Conservation (phyloP, 2,888 invertebrate genomes). For the Parnassius glacialis region DNA sequence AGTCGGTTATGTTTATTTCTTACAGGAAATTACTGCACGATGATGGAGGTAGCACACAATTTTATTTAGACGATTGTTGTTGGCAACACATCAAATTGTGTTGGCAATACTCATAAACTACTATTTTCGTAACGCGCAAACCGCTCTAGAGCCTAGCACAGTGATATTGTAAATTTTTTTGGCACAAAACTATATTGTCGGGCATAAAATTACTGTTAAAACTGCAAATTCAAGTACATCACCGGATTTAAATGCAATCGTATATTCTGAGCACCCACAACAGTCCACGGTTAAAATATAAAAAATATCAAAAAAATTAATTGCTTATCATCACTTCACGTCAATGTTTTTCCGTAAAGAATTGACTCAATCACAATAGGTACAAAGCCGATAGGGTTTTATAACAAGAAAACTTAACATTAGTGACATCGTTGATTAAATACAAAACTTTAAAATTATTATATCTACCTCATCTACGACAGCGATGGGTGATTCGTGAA, state of each 20-base stretch:
- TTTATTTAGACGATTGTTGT: too few relatives aligned
- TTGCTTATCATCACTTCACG: neutral
- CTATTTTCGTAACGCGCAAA: too few relatives aligned
- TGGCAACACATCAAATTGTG: too few relatives aligned
- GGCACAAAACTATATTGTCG: constrained; percentile 6
- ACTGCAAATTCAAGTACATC: constrained; percentile 1
- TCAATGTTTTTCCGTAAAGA: constrained; percentile 14
- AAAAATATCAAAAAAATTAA: constrained; percentile 12
- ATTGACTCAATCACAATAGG: constrained; percentile 8
- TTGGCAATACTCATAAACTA: too few relatives aligned
- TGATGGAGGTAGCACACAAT: too few relatives aligned
- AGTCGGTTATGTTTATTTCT: neutral
- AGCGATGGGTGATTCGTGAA: neutral
- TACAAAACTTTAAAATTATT: constrained; percentile 14
- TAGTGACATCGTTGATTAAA: constrained; percentile 15
- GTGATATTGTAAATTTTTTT: neutral
- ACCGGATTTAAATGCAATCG: constrained; percentile 19
- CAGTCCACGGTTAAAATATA: constrained; percentile 12
- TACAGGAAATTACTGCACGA: too few relatives aligned
- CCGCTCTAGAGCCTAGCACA: too few relatives aligned
- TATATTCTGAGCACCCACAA: constrained; percentile 22
- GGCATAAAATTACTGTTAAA: neutral
- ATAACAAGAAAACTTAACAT: constrained; percentile 15
- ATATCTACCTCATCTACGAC: constrained; percentile 9
- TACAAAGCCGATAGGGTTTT: constrained; percentile 9